A percentile compares a stretch with the other conserved stretches of the same genome.
Conservation (phyloP, 2,888 invertebrate species). For the Brenthis ino region DNA sequence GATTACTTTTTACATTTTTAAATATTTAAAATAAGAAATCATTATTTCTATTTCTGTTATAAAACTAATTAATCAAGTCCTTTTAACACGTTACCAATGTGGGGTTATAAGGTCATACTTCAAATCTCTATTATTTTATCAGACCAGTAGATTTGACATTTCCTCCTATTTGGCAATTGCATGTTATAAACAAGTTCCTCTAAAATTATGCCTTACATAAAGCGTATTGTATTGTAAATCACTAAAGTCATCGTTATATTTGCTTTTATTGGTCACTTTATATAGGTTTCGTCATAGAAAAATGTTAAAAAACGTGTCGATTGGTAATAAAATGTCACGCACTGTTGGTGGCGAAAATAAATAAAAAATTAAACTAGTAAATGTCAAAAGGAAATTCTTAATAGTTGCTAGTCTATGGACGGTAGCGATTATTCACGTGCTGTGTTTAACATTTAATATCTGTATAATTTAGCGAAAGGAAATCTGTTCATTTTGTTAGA, state of each 20-base stretch:
- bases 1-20: too few relatives aligned
- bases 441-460: conserved; percentile 16
- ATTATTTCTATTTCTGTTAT: too few relatives aligned
- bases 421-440: conserved; percentile 14
- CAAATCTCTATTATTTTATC: too few relatives aligned
- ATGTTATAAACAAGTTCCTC: background rate
- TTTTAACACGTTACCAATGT: too few relatives aligned
- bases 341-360: conserved; percentile 9
- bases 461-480: conserved; percentile 18
- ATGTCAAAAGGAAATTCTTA: conserved; percentile 20
- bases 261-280: conserved; percentile 17
- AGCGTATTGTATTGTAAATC: conserved; percentile 19
- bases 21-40: too few relatives aligned
- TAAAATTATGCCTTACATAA: conserved; percentile 1
- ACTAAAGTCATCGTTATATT: conserved; percentile 18
- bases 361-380: conserved; percentile 2
- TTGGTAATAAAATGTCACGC: conserved; percentile 22
- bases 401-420: conserved; percentile 11
- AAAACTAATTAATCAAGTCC: too few relatives aligned
- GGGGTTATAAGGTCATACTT: too few relatives aligned
- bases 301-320: conserved; percentile 6
- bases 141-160: background rate
- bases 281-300: conserved; percentile 9
- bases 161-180: background rate
- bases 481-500: background rate